phyloP scores from a whole-genome alignment of 2,888 invertebrate genomes.

The Agriopis aurantiaria region DNA sequence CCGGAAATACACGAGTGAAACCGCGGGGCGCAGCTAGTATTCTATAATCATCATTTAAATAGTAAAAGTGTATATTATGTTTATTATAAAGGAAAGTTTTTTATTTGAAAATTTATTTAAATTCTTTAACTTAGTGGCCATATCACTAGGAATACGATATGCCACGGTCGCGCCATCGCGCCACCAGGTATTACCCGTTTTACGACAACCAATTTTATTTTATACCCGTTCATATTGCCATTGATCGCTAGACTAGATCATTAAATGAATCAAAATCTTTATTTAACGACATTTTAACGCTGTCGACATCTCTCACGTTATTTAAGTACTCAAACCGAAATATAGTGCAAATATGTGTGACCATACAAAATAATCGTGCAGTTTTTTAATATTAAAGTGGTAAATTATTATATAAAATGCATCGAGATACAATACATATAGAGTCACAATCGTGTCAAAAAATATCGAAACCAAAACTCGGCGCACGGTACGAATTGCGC shows the following conservation, averaged over 20 bases:
- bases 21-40: too few species aligned
- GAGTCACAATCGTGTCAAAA: too few species aligned
- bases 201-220: conserved; percentile 81
- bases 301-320: conserved; percentile 41
- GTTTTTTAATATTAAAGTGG: too few species aligned
- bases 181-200: conserved; percentile 71
- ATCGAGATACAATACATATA: too few species aligned
- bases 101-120: neutral
- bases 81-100: too few species aligned
- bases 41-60: too few species aligned
- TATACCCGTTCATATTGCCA: conserved; percentile 68
- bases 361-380: too few species aligned
- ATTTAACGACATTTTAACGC: conserved; percentile 65
- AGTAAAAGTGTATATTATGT: too few species aligned
- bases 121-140: conserved; percentile 45
- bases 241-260: conserved; percentile 66
- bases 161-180: conserved; percentile 61
- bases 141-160: conserved; percentile 66
- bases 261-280: conserved; percentile 68
- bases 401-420: too few species aligned
- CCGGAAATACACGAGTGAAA: too few species aligned
- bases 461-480: too few species aligned
- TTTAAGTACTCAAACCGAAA: conserved; percentile 44
- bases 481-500: too few species aligned
- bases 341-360: neutral